Base-by-base conservation (phyloP, 2,888 invertebrate species). In the Tanytarsus gracilentus region DNA sequence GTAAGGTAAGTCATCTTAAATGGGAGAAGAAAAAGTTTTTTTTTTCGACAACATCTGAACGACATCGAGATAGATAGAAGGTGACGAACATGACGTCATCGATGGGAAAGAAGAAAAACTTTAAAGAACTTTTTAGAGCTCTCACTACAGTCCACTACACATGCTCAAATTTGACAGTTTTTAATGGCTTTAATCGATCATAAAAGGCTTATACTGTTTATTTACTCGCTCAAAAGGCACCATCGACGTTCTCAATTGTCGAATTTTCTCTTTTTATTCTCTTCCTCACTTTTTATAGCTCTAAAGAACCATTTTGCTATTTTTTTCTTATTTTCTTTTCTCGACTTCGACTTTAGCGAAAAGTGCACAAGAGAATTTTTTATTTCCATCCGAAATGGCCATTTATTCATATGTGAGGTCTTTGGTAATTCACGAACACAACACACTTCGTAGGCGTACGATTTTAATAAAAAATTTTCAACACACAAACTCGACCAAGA, bases 111-210 rank as follows among this genome's bases (percentile, higher is more conserved):
- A 56, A 40, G 25, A 56, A 21, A 40, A 40, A 40, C 56, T 56
- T 44, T 44, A 56, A 40, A 40, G 56, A 40, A 44, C 21, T 3
- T 7, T 14, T 16, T 18, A 18, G 23, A 44, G 23, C 18, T 23
- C 44, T 44, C 18, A 18, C 36, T 36, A 33, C 9, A 18, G 16
- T 40, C n/a, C 26, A 40, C 23, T 53, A 56, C 56, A 56, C 56
- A 56, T 56, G 56, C 27, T 23, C 44, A 29, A 29, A 56, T 56
- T 56, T 56, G 56, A 44, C 56, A 56, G 29, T 16, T 56, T 56
- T 56, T 40, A 56, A 56, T 56, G 40, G 44, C 27, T 25, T n/a
- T 16, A 48, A 26, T 25, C 3, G 25, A n/a, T n/a, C n/a, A n/a
- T n/a, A n/a, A n/a, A n/a, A n/a, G n/a, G n/a, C n/a, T n/a, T n/a